Evolutionary conservation across 2,888 invertebrate genomes (phyloP), one percentile per base, ranked within the genome.

Genomic region (Brachyopa scutellaris): DNA sequence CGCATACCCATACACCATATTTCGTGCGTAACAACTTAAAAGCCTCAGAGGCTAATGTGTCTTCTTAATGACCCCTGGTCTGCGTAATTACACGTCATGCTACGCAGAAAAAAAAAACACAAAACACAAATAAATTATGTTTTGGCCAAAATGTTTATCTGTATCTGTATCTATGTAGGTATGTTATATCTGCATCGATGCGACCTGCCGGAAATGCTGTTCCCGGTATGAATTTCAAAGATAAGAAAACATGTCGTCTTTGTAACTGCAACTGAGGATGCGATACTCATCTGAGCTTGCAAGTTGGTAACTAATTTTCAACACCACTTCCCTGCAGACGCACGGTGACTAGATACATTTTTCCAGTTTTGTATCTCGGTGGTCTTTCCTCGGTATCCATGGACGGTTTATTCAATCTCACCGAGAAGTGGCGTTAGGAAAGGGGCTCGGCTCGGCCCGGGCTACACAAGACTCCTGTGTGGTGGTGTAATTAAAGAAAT

Each of bases 1-100:
- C 6, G 7, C 1, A 1, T 7, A 6, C n/a, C 17, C 21, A 45
- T 47, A 31, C 36, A 23, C 17, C 42, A 53, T 62, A 73, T 15
- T 45, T 72, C 55, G 53, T 53, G 64, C 45, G 45, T 72, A 72
- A 72, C 59, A 66, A 72, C 78, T 66, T 72, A 79, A 79, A 79
- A 73, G 72, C 72, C 59, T 67, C 21, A 21, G 78, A 79, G 79
- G 73, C 67, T 49, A 73, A 79, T 79, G 73, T 73, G 51, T 73
- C 73, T 73, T 74, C 74, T 67, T 79, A 73, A 73, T 73, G 73
- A 73, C 73, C 73, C 55, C 62, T 72, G 57, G 45, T 55, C 53
- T 33, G 55, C 19, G 73, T 73, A 73, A 73, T 73, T 73, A 73
- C 26, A 57, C 57, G 36, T 38, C 57, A 55, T 62, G 72, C 29